Evolutionary conservation across 1,140 invertebrate genomes (phyloP).

Genomic region (Bicyclus anynana): DNA sequence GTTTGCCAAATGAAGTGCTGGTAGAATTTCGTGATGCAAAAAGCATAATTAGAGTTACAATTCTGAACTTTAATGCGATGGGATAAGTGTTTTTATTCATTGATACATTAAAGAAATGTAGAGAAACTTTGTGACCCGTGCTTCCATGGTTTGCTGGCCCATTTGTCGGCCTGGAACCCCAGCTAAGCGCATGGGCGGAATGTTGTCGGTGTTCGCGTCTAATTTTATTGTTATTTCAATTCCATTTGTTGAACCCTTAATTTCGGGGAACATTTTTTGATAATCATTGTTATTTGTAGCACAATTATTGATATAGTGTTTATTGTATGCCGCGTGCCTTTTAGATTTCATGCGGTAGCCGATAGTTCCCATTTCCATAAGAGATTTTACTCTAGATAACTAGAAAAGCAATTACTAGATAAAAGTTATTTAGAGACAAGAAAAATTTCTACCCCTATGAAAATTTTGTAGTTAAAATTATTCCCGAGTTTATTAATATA

Average conservation of each 20-base stretch:
- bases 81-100: slow-evolving; percentile 4
- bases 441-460: too few relatives aligned
- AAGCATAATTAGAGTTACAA: not conserved
- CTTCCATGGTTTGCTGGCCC: slow-evolving; percentile 51
- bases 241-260: slow-evolving; percentile 48
- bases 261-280: slow-evolving; percentile 44
- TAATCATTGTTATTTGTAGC: slow-evolving; percentile 56
- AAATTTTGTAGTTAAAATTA: too few relatives aligned
- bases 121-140: slow-evolving; percentile 16
- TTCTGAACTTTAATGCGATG: not conserved
- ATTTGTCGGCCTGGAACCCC: slow-evolving; percentile 46
- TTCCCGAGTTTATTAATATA: too few relatives aligned
- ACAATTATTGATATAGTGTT: slow-evolving; percentile 46
- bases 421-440: too few relatives aligned
- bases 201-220: slow-evolving; percentile 56
- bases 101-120: not conserved
- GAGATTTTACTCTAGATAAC: too few relatives aligned
- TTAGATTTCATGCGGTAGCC: not conserved
- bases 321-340: slow-evolving; percentile 18
- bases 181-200: slow-evolving; percentile 55
- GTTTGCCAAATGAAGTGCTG: not conserved
- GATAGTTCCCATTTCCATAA: too few relatives aligned
- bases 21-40: not conserved
- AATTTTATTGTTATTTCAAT: slow-evolving; percentile 71
- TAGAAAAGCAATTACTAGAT: too few relatives aligned